These are phyloP conservation scores for Trissolcus japonicus DNA, from an alignment of 2,888 invertebrate genomes.

Conservation along the genomic window DNA sequence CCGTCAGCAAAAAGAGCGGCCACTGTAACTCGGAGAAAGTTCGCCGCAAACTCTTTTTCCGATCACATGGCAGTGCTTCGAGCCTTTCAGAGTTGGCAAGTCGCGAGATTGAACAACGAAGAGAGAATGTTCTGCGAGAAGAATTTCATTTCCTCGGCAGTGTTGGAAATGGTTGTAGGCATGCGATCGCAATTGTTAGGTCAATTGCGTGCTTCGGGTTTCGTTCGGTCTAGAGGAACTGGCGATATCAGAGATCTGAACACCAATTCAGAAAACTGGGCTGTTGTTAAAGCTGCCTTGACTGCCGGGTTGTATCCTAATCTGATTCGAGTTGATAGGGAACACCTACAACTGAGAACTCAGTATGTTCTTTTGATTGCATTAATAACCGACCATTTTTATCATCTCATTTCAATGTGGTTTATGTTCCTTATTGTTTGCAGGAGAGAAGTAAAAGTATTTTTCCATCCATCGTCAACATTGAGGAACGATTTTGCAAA, in stretches of 20 bases:
- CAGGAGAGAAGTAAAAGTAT: constrained; percentile 81
- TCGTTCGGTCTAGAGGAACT: constrained; percentile 81
- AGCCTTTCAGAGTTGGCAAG: constrained; percentile 85
- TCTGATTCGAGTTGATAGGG: constrained; percentile 85
- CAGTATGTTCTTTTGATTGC: constrained; percentile 76
- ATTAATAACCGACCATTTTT: constrained; percentile 2
- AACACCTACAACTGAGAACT: constrained; percentile 80
- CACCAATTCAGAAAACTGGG: constrained; percentile 90
- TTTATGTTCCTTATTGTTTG: constrained; percentile 30
- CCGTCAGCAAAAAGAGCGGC: constrained; percentile 83
- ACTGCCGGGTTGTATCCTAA: constrained; percentile 94
- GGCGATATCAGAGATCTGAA: constrained; percentile 88
- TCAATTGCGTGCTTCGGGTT: constrained; percentile 85
- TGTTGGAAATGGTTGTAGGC: constrained; percentile 93
- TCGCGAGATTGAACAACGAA: constrained; percentile 80
- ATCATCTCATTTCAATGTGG: background rate
- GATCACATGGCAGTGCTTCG: constrained; percentile 93
- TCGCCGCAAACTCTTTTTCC: constrained; percentile 87
- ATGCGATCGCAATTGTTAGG: constrained; percentile 90
- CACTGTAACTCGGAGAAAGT: constrained; percentile 80
- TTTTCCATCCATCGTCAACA: constrained; percentile 81
- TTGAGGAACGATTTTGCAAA: constrained; percentile 76
- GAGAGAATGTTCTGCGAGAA: constrained; percentile 85
- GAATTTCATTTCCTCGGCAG: constrained; percentile 86
- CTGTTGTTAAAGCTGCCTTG: constrained; percentile 92